Conservation (phyloP, 2,797 vertebrate genomes). For the Oceanodroma leucorhoa region DNA sequence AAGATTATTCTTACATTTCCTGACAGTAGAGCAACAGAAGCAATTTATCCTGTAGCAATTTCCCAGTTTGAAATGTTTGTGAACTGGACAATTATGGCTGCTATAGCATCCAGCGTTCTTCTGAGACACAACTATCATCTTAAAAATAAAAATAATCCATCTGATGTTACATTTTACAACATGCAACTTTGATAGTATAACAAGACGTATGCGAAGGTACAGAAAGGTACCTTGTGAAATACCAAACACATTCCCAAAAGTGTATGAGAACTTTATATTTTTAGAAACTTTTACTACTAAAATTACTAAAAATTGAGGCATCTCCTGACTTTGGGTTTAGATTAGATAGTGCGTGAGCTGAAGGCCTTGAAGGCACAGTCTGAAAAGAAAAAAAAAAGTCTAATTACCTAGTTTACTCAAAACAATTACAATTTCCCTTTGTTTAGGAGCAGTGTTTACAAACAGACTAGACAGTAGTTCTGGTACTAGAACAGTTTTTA, state of each 20-base stretch:
- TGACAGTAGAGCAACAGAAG: neutral
- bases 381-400: neutral
- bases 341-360: neutral
- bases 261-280: accelerated
- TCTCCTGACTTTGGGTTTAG: neutral
- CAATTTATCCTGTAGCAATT: neutral
- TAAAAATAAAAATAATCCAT: neutral
- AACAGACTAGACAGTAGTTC: neutral
- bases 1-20: neutral
- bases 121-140: no score
- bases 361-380: neutral
- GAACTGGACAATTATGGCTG: neutral
- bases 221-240: neutral
- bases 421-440: neutral
- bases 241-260: neutral
- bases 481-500: neutral
- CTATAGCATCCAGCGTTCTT: neutral
- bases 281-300: neutral
- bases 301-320: neutral
- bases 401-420: neutral
- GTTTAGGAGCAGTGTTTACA: neutral
- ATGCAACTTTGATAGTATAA: neutral
- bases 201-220: accelerated
- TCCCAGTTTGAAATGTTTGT: neutral
- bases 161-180: neutral